These are phyloP conservation scores for Temnothorax curvispinosus DNA, from an alignment of 1,140 invertebrate genomes.

Conservation along the genomic window DNA sequence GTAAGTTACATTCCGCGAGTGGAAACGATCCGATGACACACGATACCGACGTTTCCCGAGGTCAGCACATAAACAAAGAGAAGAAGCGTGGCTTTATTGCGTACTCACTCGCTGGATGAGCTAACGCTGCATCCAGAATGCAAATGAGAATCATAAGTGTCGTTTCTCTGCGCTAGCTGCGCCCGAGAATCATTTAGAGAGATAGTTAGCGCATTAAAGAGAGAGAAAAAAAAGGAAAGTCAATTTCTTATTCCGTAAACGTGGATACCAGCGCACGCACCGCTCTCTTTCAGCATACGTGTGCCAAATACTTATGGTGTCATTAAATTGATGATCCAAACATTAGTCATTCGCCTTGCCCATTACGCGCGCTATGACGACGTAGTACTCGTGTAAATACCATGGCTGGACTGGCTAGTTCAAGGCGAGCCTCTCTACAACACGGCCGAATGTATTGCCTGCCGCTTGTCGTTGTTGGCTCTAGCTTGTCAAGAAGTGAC, in stretches of 20 bases:
- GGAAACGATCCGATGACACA: constrained; percentile 14
- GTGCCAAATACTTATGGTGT: constrained; percentile 39
- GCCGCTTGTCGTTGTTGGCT: constrained; percentile 13
- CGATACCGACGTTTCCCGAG: constrained; percentile 13
- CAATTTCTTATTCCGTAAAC: neutral
- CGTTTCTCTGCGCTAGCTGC: neutral
- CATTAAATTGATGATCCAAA: constrained; percentile 75
- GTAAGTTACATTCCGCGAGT: neutral
- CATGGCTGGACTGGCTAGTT: neutral
- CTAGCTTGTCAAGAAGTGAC: neutral
- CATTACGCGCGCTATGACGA: constrained; percentile 55
- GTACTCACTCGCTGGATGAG: neutral
- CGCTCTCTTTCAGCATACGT: neutral
- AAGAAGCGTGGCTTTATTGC: constrained; percentile 13
- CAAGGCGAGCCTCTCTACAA: constrained; percentile 77
- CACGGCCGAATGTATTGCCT: constrained; percentile 18
- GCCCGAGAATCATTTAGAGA: too few relatives aligned
- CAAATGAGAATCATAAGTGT: neutral
- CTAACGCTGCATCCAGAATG: constrained; percentile 5
- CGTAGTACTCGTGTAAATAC: constrained; percentile 46
- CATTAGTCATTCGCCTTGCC: constrained; percentile 72
- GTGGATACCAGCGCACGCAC: too few relatives aligned
- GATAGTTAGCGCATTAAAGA: neutral
- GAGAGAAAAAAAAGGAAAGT: neutral
- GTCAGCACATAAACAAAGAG: constrained; percentile 30